Evolutionary conservation across 1,140 invertebrate genomes (phyloP).

Genomic region (Cotesia chilonis): DNA sequence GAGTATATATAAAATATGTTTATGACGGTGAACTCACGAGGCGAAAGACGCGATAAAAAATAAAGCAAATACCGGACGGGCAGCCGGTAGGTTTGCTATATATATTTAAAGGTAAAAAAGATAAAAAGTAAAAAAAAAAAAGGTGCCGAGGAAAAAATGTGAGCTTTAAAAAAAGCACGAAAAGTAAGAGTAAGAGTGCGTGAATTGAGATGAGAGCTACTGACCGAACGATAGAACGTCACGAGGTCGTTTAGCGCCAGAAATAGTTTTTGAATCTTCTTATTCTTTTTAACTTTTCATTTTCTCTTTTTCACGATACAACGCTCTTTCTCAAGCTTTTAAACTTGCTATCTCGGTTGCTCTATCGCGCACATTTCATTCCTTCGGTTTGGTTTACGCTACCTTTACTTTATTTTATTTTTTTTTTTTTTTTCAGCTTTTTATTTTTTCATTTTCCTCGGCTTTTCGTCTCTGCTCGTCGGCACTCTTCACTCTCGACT

Average conservation of each 20-base stretch:
- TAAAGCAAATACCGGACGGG: background rate
- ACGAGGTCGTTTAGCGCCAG: conserved; percentile 53
- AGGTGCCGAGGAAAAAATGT: conserved; percentile 1
- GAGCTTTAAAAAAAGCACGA: background rate
- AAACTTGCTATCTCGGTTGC: background rate
- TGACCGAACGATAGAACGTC: conserved; percentile 51
- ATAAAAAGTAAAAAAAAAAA: too few species aligned
- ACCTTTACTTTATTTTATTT: background rate
- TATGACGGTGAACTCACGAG: conserved; percentile 13
- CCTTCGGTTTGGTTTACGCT: background rate
- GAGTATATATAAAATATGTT: conserved; percentile 13
- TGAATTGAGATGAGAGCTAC: conserved; percentile 39
- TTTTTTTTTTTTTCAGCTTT: conserved; percentile 18
- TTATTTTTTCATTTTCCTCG: conserved; percentile 25
- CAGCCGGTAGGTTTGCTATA: too few species aligned
- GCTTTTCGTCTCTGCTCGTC: conserved; percentile 8
- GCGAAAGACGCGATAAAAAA: conserved; percentile 1
- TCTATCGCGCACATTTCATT: conserved; percentile 3
- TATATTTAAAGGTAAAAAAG: too few species aligned
- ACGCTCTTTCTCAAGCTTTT: background rate
- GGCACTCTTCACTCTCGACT: conserved; percentile 19
- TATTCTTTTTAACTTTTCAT: conserved; percentile 42
- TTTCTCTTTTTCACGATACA: conserved; percentile 6
- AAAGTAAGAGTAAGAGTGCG: conserved; percentile 19
- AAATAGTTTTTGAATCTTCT: conserved; percentile 54